These are phyloP conservation scores for Peromyscus maniculatus DNA, from an alignment of 2,113 vertebrate species.

Conservation along the genomic window DNA sequence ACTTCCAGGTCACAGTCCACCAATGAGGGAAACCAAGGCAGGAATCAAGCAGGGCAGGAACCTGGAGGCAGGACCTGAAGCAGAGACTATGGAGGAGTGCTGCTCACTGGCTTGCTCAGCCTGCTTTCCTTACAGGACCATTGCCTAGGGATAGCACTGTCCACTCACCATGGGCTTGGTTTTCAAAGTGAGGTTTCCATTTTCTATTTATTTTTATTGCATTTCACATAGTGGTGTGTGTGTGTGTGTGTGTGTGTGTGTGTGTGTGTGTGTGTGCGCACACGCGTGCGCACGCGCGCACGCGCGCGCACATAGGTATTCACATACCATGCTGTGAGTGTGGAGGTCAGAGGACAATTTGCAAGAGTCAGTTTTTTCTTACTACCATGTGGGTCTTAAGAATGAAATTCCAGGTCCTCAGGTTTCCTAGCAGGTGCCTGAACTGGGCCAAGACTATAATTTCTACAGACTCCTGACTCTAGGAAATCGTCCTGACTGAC, in stretches of 20 bases:
- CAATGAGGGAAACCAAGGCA: not conserved
- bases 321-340: not conserved
- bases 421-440: not conserved
- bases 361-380: not conserved
- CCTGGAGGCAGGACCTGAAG: not conserved
- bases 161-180: not conserved
- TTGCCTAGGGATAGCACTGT: not conserved
- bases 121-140: not conserved
- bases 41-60: not conserved
- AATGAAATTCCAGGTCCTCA: no score
- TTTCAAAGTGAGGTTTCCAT: not conserved
- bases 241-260: not conserved
- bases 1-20: not conserved
- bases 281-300: not conserved
- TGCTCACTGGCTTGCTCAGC: not conserved
- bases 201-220: not conserved
- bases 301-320: not conserved
- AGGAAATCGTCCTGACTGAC: not conserved
- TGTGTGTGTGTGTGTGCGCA: not conserved
- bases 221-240: not conserved
- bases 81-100: not conserved
- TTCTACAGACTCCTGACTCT: not conserved
- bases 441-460: not conserved
- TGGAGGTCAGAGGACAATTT: not conserved
- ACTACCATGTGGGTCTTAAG: no score